phyloP scores from a whole-genome alignment of 2,113 vertebrate genomes.

The Perca flavescens region DNA sequence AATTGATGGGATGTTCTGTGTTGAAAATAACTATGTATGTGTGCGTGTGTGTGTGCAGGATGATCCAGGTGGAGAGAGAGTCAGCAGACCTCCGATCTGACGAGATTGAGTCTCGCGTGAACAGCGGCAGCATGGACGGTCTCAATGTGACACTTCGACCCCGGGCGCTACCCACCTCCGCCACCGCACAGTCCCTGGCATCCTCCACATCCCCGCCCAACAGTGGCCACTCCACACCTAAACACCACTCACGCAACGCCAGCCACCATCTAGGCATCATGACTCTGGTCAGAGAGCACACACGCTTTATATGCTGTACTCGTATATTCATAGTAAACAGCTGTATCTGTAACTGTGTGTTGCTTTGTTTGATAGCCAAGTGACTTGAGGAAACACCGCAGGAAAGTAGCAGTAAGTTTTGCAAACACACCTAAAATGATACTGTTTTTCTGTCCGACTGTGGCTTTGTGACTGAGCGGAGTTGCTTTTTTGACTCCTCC shows the following conservation, averaged over 20 bases:
- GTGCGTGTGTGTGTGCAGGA: constrained; percentile 80
- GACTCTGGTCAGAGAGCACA: constrained; percentile 90
- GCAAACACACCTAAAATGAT: neutral
- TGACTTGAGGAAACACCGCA: constrained; percentile 96
- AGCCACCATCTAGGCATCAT: constrained; percentile 96
- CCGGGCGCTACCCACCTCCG: constrained; percentile 92
- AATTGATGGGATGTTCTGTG: neutral
- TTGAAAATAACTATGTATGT: neutral
- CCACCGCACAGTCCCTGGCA: constrained; percentile 93
- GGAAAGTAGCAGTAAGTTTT: constrained; percentile 94
- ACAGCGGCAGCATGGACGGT: constrained; percentile 95
- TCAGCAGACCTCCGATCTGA: constrained; percentile 93
- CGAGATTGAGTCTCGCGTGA: constrained; percentile 93
- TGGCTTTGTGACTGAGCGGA: neutral
- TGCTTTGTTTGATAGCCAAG: constrained; percentile 89
- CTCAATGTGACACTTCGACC: constrained; percentile 92
- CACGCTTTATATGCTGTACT: neutral
- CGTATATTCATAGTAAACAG: neutral
- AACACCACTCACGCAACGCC: constrained; percentile 89
- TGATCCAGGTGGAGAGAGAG: constrained; percentile 98
- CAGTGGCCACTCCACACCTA: constrained; percentile 93
- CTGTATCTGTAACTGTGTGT: neutral
- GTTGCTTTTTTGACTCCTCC: constrained; percentile 34
- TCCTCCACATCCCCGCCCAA: constrained; percentile 91
- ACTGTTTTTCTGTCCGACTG: neutral